Percentiles rank a stretch among this genome's conserved stretches.
These are phyloP conservation scores for Mus caroli DNA, from an alignment of 2,797 vertebrate genomes.

Conservation along the genomic window DNA sequence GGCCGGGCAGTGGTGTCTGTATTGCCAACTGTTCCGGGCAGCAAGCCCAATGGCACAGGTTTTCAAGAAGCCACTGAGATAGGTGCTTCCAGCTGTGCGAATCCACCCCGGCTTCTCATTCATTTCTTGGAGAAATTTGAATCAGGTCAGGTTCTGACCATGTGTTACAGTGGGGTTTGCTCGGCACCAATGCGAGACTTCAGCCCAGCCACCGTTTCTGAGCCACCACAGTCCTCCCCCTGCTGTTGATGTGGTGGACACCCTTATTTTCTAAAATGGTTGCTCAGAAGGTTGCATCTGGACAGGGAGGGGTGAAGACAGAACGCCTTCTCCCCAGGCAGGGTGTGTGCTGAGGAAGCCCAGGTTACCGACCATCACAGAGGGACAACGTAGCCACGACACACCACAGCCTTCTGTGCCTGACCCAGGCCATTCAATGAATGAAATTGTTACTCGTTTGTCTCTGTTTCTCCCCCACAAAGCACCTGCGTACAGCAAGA, in stretches of 20 bases:
- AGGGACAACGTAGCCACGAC: not conserved
- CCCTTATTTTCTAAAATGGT: not conserved
- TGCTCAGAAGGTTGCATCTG: not conserved
- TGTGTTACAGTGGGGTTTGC: not conserved
- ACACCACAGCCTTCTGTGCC: not conserved
- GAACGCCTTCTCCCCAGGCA: not conserved
- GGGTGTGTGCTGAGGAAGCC: slow-evolving; percentile 29
- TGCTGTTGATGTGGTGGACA: not conserved
- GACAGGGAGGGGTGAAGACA: not conserved
- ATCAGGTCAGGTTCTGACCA: not conserved
- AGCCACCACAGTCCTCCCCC: not conserved
- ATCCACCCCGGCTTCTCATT: not conserved
- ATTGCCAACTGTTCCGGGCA: accelerated
- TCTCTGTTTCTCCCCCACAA: slow-evolving; percentile 9
- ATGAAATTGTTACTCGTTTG: slow-evolving; percentile 1
- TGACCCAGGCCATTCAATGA: not conserved
- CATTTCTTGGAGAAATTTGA: not conserved
- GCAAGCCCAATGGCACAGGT: accelerated
- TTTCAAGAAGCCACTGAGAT: not conserved
- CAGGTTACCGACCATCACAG: not conserved
- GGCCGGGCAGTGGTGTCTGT: not conserved
- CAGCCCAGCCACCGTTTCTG: not conserved
- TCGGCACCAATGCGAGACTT: not conserved
- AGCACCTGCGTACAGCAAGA: not conserved
- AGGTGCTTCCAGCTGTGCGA: not conserved